Conservation (phyloP, 2,113 vertebrate species). For the Pseudopipra pipra region DNA sequence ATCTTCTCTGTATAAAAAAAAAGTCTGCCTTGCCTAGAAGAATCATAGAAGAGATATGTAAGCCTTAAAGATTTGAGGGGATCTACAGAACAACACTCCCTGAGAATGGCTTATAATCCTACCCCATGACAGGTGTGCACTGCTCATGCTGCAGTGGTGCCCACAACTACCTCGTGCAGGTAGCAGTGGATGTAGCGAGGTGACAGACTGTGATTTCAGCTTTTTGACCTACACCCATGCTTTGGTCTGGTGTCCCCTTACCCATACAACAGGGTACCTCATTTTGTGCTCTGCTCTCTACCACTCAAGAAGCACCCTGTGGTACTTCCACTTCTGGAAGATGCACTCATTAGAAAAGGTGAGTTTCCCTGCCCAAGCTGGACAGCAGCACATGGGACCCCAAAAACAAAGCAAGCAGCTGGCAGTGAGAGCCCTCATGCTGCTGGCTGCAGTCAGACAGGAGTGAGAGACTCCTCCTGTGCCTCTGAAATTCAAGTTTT, state of each 20-base stretch:
- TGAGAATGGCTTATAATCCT: neutral
- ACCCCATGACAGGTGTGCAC: rapidly evolving
- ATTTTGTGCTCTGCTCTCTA: neutral
- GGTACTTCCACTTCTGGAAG: neutral
- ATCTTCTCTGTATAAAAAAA: neutral
- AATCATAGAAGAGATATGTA: neutral
- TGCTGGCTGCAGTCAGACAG: neutral
- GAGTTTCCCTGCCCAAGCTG: neutral
- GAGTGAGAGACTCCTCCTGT: neutral
- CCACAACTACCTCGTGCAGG: rapidly evolving
- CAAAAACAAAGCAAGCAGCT: neutral
- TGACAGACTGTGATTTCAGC: neutral
- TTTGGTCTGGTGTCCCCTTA: neutral
- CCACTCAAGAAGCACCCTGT: neutral
- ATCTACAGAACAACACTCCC: neutral
- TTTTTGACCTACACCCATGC: neutral
- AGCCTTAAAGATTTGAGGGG: neutral
- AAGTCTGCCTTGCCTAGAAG: neutral
- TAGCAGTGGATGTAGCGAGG: neutral
- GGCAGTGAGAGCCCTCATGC: neutral
- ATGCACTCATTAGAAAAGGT: neutral
- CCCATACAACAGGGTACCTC: neutral
- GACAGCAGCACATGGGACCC: rapidly evolving
- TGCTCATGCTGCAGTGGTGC: neutral
- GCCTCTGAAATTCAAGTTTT: neutral